phyloP scores from a whole-genome alignment of 2,888 invertebrate species.

The Bedellia somnulentella region DNA sequence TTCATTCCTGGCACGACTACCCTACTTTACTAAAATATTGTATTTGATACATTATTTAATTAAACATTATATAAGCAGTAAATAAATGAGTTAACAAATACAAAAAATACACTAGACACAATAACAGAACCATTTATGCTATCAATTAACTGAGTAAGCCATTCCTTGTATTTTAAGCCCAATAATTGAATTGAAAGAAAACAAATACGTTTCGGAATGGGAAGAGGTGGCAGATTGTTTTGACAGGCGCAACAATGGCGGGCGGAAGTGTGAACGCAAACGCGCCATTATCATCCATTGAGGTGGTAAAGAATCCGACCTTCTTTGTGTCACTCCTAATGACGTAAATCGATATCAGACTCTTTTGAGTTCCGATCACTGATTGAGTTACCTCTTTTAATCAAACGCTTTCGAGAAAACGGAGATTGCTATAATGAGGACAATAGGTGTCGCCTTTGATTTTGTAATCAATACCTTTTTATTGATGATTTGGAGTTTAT shows the following conservation, averaged over 20 bases:
- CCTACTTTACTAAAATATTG: too few relatives aligned
- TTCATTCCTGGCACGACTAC: too few relatives aligned
- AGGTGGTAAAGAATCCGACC: conserved; percentile 15
- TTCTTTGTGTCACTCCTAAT: conserved; percentile 30
- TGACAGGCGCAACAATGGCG: conserved; percentile 34
- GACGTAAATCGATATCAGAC: conserved; percentile 41
- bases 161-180: too few relatives aligned
- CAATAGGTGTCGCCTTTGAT: conserved; percentile 26
- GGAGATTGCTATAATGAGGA: conserved; percentile 17
- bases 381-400: conserved; percentile 51
- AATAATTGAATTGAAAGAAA: too few relatives aligned
- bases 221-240: conserved; percentile 20
- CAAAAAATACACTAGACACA: too few relatives aligned
- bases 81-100: too few relatives aligned
- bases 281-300: conserved; percentile 26
- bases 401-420: conserved; percentile 16
- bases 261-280: conserved; percentile 29
- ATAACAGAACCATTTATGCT: too few relatives aligned
- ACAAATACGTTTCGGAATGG: conserved; percentile 3
- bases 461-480: conserved; percentile 51
- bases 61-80: too few relatives aligned
- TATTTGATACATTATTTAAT: too few relatives aligned
- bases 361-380: conserved; percentile 18
- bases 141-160: too few relatives aligned
- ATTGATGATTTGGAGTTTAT: too few relatives aligned